Base-by-base conservation (phyloP, 2,113 vertebrate genomes). In the Lampris incognitus region DNA sequence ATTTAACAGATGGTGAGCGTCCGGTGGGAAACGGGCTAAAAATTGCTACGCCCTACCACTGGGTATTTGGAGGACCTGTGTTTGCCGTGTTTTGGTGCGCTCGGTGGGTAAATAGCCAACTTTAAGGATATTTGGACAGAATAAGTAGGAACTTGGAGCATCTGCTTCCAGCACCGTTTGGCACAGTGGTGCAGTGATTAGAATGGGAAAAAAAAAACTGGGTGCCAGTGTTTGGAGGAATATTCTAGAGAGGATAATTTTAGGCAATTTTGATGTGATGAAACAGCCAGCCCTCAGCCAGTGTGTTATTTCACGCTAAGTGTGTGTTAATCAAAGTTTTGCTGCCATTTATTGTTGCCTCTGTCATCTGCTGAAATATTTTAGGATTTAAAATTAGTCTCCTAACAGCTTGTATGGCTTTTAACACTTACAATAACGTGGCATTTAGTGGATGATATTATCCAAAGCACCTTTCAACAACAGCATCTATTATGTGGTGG, bases 1-100 rank as follows among this genome's bases (percentile, higher is more conserved):
- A 92, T 82, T 84, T 93, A 94, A 91, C 94, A 95, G 93, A 95
- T 95, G 93, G 94, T 91, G 50, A 72, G 79, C 78, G 78, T 86
- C 93, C 80, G 80, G 85, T 87, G 88, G 90, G 91, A 90, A 93
- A 85, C 66, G 57, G 87, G 84, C 89, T 93, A 92, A 90, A 94
- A 92, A 91, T 84, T 71, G 78, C 76, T 2, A 82, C 81, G 83
- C 91, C 82, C 88, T 86, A 76, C 67, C 88, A 79, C 78, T 69
- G 81, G 80, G 85, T 82, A 72, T 92, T 87, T 87, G 79, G 92
- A 86, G 65, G 83, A 80, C 82, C 81, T 66, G 78, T 85, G 87
- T 86, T 83, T 83, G 84, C 72, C 84, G 79, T 75, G 84, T 87
- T 73, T 88, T 83, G 87, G 76, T 78, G 82, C 76, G 38, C 62